Conservation (phyloP, 2,888 invertebrate genomes). For the Noctua janthina region DNA sequence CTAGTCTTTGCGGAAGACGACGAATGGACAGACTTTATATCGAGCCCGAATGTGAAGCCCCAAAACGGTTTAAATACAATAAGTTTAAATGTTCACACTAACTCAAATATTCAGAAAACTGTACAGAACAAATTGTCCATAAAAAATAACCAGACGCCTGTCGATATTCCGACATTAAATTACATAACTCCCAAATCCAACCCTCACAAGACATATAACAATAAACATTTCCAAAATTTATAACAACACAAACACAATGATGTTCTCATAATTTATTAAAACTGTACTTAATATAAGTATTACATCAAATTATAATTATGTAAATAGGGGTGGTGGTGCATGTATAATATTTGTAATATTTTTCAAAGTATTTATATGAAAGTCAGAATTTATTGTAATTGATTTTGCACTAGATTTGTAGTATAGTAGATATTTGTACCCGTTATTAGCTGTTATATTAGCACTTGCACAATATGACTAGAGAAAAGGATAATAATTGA, state of each 20-base stretch:
- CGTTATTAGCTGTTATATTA: conserved; percentile 47
- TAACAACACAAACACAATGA: conserved; percentile 79
- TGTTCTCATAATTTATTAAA: conserved; percentile 69
- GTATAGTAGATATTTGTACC: conserved; percentile 46
- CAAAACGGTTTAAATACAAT: conserved; percentile 87
- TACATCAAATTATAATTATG: conserved; percentile 71
- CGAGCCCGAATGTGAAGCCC: conserved; percentile 84
- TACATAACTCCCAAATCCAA: conserved; percentile 87
- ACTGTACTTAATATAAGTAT: conserved; percentile 81
- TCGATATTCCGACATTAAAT: conserved; percentile 86
- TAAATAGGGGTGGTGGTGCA: conserved; percentile 81
- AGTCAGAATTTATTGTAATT: conserved; percentile 58
- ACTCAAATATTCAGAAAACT: conserved; percentile 82
- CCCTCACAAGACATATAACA: conserved; percentile 79
- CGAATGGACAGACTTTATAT: conserved; percentile 89
- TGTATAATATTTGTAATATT: conserved; percentile 72
- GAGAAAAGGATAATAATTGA: conserved; percentile 21
- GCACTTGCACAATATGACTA: conserved; percentile 65
- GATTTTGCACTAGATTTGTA: conserved; percentile 60
- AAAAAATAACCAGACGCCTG: conserved; percentile 78
- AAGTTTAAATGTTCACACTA: conserved; percentile 87
- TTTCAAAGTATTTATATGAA: conserved; percentile 55
- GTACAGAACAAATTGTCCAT: conserved; percentile 74
- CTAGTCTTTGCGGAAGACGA: conserved; percentile 82
- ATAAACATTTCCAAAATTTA: conserved; percentile 89